phyloP scores from a whole-genome alignment of 1,140 invertebrate species.

The Argopecten irradians region DNA sequence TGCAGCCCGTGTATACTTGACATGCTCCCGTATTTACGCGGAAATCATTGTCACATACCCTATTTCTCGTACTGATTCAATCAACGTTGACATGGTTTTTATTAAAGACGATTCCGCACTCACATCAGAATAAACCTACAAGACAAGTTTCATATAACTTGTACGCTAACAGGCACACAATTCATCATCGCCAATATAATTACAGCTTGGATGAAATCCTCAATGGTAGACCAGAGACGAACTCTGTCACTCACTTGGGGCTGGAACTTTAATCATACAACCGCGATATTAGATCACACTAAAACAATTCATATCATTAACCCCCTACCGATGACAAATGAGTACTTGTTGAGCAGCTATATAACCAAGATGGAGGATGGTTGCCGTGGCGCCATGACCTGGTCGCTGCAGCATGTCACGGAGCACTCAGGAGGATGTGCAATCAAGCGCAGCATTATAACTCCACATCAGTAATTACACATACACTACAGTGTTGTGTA shows the following conservation, averaged over 20 bases:
- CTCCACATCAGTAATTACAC: constrained; percentile 11
- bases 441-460: neutral
- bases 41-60: neutral
- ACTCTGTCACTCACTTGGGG: neutral
- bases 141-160: neutral
- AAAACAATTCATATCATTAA: constrained; percentile 3
- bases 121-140: neutral
- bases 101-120: neutral
- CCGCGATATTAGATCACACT: neutral
- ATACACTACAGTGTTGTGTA: neutral
- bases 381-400: constrained; percentile 3
- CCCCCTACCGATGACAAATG: neutral
- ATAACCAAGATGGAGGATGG: neutral
- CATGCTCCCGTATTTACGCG: neutral
- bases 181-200: constrained; percentile 12
- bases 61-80: neutral
- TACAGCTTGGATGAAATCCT: constrained; percentile 15
- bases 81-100: neutral
- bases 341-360: constrained; percentile 5
- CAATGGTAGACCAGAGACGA: neutral
- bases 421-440: constrained; percentile 13
- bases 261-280: neutral
- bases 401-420: neutral
- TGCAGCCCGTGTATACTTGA: neutral
- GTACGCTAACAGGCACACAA: neutral